Conservation (phyloP, 2,888 invertebrate genomes). For the Prosapia bicincta region DNA sequence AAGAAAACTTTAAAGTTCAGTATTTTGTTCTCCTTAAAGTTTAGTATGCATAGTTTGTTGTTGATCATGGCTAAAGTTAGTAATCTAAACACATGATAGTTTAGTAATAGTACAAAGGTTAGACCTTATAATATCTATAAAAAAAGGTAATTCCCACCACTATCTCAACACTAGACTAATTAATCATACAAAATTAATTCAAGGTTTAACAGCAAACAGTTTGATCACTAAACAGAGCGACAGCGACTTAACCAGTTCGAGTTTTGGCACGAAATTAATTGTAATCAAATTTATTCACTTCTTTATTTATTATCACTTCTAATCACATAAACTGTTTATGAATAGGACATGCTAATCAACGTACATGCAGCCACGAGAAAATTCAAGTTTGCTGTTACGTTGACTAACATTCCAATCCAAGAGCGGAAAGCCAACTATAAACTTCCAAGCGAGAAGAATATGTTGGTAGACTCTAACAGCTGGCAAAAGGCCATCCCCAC, state of each 20-base stretch:
- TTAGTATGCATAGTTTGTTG: not conserved
- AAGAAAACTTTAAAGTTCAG: not conserved
- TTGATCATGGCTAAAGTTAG: not conserved
- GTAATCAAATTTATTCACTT: not conserved
- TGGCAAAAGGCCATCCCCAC: slow-evolving; percentile 1
- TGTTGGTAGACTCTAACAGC: not conserved
- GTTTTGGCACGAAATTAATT: not conserved
- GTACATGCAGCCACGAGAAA: not conserved
- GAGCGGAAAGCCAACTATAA: not conserved
- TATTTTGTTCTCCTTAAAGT: not conserved
- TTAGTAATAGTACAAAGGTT: not conserved
- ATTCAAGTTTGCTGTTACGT: not conserved
- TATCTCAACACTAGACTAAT: not conserved
- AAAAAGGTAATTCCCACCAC: not conserved
- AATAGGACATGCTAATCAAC: not conserved
- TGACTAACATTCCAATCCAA: not conserved
- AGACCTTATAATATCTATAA: not conserved
- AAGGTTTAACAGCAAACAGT: not conserved
- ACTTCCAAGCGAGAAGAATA: not conserved
- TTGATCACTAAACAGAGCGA: not conserved
- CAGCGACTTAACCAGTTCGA: not conserved
- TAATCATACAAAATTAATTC: not conserved
- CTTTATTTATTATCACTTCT: too few relatives aligned
- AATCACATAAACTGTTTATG: not conserved
- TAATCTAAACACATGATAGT: not conserved